Base-by-base conservation (phyloP, 2,797 vertebrate genomes). In the Parotocinclus haroldoi region DNA sequence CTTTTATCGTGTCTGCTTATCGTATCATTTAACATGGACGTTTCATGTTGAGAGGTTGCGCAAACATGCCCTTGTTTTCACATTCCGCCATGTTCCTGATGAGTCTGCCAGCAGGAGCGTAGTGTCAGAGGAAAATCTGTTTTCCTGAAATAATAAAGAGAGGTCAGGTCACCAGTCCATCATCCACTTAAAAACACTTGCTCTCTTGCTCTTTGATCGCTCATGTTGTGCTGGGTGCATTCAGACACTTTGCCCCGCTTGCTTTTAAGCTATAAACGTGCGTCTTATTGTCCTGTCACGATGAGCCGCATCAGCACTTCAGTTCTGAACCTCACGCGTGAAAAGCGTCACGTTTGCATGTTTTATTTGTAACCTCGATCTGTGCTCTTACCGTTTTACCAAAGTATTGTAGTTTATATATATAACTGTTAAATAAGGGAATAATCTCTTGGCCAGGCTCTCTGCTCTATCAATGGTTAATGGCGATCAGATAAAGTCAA, bases 391-490 rank as follows among this genome's bases (percentile, higher is more conserved):
- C 5, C 5, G 27, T 27, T 27, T 27, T 27, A 27, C 2, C 5
- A 5, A 27, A 27, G 11, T 1, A 9, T 4, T 9, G 9, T 27
- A 49, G 27, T 19, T 49, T 38, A n/a, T 45, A 48, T 39, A 16
- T 27, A 40, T 27, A n/a, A n/a, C 27, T 27, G 27, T 27, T 51
- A 57, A 48, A 48, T 48, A 27, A 40, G 40, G 55, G 37, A 66
- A 66, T 55, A 58, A 55, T 42, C 38, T 63, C 57, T 12, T 40
- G 53, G 63, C 42, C 38, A 10, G 58, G 55, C 59, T 59, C 53
- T 55, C 11, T 39, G 45, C 46, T 76, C 73, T 76, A 71, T 78
- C 73, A 83, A 80, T 80, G 73, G 64, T 81, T 83, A 83, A 79
- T 78, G 63, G 50, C 27, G 17, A 27, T 71, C 66, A 63, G 78